These are phyloP conservation scores for Chrysolina oricalcia DNA, from an alignment of 2,888 invertebrate species.

Conservation along the genomic window DNA sequence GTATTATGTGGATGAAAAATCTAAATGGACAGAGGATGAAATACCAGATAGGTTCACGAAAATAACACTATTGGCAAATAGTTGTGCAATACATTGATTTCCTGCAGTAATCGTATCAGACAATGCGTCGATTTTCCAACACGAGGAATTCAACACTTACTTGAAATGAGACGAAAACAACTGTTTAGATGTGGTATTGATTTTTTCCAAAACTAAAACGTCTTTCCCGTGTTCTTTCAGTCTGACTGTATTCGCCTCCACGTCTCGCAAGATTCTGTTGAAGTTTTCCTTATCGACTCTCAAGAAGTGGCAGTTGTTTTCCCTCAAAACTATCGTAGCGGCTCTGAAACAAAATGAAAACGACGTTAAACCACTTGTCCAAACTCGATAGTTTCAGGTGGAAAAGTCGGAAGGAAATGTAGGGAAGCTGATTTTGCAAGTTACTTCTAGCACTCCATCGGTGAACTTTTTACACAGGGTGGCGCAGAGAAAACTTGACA, in stretches of 20 bases:
- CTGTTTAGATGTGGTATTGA: slow-evolving; percentile 75
- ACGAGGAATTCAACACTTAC: slow-evolving; percentile 71
- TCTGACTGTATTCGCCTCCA: slow-evolving; percentile 90
- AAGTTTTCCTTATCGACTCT: slow-evolving; percentile 90
- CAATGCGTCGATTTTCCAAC: no score
- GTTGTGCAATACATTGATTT: no score
- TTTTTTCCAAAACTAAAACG: slow-evolving; percentile 86
- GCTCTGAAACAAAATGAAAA: slow-evolving; percentile 74
- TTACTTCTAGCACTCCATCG: neutral
- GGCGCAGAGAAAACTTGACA: no score
- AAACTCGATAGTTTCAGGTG: slow-evolving; percentile 6
- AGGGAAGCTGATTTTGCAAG: neutral
- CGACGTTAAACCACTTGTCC: neutral
- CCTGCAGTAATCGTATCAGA: no score
- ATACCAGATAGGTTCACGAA: no score
- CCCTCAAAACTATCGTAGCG: slow-evolving; percentile 86
- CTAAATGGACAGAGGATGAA: no score
- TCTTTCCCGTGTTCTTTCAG: slow-evolving; percentile 89
- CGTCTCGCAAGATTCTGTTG: slow-evolving; percentile 86
- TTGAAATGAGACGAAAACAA: slow-evolving; percentile 77
- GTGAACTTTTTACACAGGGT: neutral
- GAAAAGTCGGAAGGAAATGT: slow-evolving; percentile 6
- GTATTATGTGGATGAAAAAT: no score
- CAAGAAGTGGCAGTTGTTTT: slow-evolving; percentile 88
- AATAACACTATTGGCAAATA: no score